phyloP scores from a whole-genome alignment of 2,888 invertebrate genomes.

The Drosophila monieri region DNA sequence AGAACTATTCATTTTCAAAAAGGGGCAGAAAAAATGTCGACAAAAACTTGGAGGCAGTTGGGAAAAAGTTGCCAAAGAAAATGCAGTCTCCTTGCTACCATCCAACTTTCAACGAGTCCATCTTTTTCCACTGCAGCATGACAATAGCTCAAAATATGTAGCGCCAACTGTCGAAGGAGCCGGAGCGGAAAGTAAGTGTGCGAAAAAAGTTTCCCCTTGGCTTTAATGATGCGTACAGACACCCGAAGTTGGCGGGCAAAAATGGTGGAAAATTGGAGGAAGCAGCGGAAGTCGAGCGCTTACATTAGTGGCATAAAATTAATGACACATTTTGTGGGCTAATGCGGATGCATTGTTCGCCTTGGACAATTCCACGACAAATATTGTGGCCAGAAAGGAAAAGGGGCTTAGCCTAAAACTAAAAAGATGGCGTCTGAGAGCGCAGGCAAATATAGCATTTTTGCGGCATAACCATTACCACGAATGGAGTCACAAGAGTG shows the following conservation, averaged over 20 bases:
- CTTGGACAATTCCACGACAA: slow-evolving; percentile 50
- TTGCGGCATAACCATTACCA: slow-evolving; percentile 54
- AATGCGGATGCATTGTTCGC: slow-evolving; percentile 60
- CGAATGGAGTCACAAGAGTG: slow-evolving; percentile 6
- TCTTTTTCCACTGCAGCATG: slow-evolving; percentile 23
- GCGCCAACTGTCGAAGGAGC: slow-evolving; percentile 52
- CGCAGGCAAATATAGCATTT: slow-evolving; percentile 62
- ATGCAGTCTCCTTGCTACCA: slow-evolving; percentile 27
- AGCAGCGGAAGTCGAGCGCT: slow-evolving; percentile 23
- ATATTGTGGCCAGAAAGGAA: slow-evolving; percentile 25
- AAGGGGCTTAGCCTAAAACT: not conserved
- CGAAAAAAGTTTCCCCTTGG: slow-evolving; percentile 59
- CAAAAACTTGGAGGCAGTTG: slow-evolving; percentile 25
- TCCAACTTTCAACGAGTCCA: slow-evolving; percentile 28
- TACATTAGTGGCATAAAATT: slow-evolving; percentile 71
- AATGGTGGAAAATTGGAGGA: slow-evolving; percentile 41
- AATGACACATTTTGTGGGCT: slow-evolving; percentile 70
- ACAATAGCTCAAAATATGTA: slow-evolving; percentile 72
- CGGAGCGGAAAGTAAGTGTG: slow-evolving; percentile 52
- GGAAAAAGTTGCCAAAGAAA: slow-evolving; percentile 62
- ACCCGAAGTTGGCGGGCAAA: slow-evolving; percentile 44
- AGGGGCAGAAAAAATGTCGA: slow-evolving; percentile 6
- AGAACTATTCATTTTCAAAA: slow-evolving; percentile 26
- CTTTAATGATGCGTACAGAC: slow-evolving; percentile 77
- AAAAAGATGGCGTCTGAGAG: slow-evolving; percentile 12